Evolutionary conservation across 2,888 invertebrate species (phyloP), one percentile per base, ranked within the genome.

Genomic region (Papilio demoleus): DNA sequence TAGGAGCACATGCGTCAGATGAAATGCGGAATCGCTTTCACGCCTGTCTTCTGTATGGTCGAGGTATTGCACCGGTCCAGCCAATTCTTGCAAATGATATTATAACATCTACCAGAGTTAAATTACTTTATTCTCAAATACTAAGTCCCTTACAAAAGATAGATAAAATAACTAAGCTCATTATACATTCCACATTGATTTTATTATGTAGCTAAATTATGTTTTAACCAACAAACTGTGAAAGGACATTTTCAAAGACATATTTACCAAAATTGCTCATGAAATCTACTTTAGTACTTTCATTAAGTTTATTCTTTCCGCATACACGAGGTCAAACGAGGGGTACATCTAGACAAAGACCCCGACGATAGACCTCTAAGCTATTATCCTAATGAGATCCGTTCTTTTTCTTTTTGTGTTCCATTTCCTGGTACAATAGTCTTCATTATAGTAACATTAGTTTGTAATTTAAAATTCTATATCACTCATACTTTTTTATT

Each of bases 351-450:
- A 61, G 40, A 67, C 61, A 67, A 61, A 60, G 47, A 61, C 61
- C 38, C 60, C 27, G 59, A 38, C 66, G 50, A 60, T 53, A 67
- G 61, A 53, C 47, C 67, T 67, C 61, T 67, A 61, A 61, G 67
- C 67, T 67, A 61, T 67, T 67, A 67, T 50, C 53, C 53, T 61
- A 67, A 67, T 67, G 67, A 67, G 67, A 61, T 31, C 17, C 61
- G 38, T 50, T 53, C 40, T 53, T 53, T 63, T 50, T 31, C 53
- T 60, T 60, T 60, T 60, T 38, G 59, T 60, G 61, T 60, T 47
- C 47, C 47, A 66, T 59, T 66, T 47, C 47, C 53, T 40, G 5
- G 17, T 31, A 36, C 47, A 50, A 66, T 60, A 19, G 60, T 45
- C 36, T 66, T 50, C 61, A 45, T 62, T 62, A 62, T 62, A 24